Conservation (phyloP, 2,797 vertebrate species). For the Pseudochirops corinnae region DNA sequence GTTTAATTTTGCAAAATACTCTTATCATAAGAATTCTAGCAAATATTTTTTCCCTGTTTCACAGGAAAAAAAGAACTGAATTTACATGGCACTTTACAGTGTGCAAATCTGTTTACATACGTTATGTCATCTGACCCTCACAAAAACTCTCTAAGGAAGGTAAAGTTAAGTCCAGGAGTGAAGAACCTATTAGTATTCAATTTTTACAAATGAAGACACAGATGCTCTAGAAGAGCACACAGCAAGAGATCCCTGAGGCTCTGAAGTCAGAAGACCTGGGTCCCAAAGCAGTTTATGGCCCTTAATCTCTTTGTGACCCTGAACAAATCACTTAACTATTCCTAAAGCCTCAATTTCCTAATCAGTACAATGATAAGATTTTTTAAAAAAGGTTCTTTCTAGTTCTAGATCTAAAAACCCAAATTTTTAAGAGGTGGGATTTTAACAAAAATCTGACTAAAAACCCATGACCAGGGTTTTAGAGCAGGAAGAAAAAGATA, state of each 20-base stretch:
- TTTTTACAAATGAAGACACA: background rate
- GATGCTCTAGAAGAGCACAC: background rate
- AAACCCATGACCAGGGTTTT: background rate
- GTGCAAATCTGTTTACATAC: background rate
- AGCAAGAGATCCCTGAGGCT: background rate
- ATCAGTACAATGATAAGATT: background rate
- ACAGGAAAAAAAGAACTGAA: background rate
- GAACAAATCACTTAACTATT: background rate
- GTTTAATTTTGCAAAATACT: background rate
- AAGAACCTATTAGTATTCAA: background rate
- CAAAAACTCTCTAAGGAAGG: background rate
- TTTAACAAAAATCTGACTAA: background rate
- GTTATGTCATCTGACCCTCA: background rate
- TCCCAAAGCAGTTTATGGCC: background rate
- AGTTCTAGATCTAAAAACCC: background rate
- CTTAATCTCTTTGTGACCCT: background rate
- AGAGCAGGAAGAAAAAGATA: background rate
- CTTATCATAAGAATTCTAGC: background rate
- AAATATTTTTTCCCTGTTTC: background rate
- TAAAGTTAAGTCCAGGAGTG: no score
- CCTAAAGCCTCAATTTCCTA: background rate
- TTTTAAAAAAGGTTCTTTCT: background rate
- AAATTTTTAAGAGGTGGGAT: background rate
- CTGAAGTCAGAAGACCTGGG: background rate
- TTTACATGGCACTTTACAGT: background rate